These are phyloP conservation scores for Neosilurus hyrtlii DNA, from an alignment of 2,797 vertebrate genomes.

Conservation along the genomic window DNA sequence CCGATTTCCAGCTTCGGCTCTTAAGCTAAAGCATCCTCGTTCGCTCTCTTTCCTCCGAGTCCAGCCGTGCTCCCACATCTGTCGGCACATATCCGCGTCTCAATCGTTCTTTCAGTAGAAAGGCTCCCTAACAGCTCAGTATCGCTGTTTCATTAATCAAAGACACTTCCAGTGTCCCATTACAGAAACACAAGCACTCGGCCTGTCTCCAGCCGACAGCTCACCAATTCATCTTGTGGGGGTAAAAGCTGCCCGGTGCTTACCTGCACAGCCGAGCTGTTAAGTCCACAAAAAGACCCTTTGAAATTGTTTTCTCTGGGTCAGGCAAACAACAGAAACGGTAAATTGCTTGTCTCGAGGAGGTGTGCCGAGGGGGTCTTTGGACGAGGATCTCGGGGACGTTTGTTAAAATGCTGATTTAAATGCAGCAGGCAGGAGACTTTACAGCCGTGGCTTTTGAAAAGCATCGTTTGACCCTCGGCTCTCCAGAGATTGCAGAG, in stretches of 20 bases:
- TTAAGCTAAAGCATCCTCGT: slow-evolving; percentile 36
- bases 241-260: slow-evolving; percentile 61
- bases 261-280: slow-evolving; percentile 76
- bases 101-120: slow-evolving; percentile 74
- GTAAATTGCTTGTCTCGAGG: slow-evolving; percentile 81
- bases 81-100: slow-evolving; percentile 78
- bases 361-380: slow-evolving; percentile 56
- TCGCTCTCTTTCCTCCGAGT: slow-evolving; percentile 44
- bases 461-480: slow-evolving; percentile 51
- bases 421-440: slow-evolving; percentile 58
- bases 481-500: slow-evolving; percentile 39
- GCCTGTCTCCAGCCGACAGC: slow-evolving; percentile 88
- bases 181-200: slow-evolving; percentile 88
- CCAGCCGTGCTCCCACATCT: slow-evolving; percentile 59
- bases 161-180: slow-evolving; percentile 94
- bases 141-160: slow-evolving; percentile 91
- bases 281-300: slow-evolving; percentile 77
- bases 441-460: slow-evolving; percentile 40
- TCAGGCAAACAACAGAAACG: slow-evolving; percentile 80
- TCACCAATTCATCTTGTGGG: slow-evolving; percentile 87
- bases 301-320: slow-evolving; percentile 84
- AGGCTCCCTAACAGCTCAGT: slow-evolving; percentile 78
- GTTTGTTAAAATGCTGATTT: slow-evolving; percentile 75
- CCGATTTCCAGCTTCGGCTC: slow-evolving; percentile 20
- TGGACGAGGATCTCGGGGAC: slow-evolving; percentile 66